Conservation (phyloP, 2,888 invertebrate genomes). For the Muschampia plurimacula region DNA sequence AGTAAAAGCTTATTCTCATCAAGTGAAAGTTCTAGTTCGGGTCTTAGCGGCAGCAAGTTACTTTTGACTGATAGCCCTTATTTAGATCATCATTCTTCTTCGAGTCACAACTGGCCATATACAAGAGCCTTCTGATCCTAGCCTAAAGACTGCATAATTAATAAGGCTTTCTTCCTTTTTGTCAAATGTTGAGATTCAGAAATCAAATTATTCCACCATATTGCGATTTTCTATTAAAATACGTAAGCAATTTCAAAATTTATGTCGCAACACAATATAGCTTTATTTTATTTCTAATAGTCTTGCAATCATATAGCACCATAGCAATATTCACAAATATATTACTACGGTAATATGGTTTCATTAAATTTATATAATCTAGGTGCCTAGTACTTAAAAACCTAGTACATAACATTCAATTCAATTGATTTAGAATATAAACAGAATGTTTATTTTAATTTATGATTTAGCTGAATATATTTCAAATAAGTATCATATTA, state of each 20-base stretch:
- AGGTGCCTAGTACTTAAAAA: too few species aligned
- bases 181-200: not conserved
- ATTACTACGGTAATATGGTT: too few species aligned
- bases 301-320: too few species aligned
- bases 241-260: too few species aligned
- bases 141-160: conserved; percentile 26
- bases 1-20: conserved; percentile 87
- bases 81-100: conserved; percentile 84
- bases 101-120: conserved; percentile 83
- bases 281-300: too few species aligned
- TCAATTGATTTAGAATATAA: too few species aligned
- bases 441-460: too few species aligned
- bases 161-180: not conserved
- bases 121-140: conserved; percentile 65
- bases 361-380: too few species aligned
- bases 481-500: not conserved
- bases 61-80: conserved; percentile 87
- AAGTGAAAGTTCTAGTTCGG: conserved; percentile 86
- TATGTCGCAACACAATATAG: too few species aligned
- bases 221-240: not conserved
- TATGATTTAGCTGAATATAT: too few species aligned
- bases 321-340: too few species aligned
- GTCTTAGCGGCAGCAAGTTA: conserved; percentile 86
- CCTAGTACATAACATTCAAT: too few species aligned
- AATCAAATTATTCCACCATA: not conserved